Evolutionary conservation across 2,888 invertebrate genomes (phyloP).

Genomic region (Halictus quadricinctus): DNA sequence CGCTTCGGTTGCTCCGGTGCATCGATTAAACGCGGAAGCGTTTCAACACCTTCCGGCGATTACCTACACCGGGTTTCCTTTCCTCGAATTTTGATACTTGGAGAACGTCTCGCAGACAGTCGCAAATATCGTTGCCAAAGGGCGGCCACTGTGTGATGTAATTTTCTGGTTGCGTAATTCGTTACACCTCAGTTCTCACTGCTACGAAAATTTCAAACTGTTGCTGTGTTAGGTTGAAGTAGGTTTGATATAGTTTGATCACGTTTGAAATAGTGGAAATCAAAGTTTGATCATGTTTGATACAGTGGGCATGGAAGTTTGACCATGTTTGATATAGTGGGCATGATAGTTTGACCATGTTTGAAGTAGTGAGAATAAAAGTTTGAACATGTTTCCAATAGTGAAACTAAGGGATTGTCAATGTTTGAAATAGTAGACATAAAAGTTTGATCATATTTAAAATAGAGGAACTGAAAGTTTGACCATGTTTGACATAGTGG

Average conservation of each 20-base stretch:
- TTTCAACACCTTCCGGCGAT: background rate
- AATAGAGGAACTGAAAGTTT: background rate
- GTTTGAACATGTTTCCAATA: background rate
- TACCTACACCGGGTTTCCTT: background rate
- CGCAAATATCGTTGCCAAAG: background rate
- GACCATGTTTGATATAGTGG: no score
- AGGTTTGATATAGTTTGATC: background rate
- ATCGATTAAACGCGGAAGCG: slow-evolving; percentile 14
- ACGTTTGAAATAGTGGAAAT: background rate
- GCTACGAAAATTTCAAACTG: background rate
- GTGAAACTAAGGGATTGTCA: background rate
- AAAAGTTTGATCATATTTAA: background rate
- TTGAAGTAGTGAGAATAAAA: background rate
- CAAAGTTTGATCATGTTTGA: background rate
- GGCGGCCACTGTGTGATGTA: background rate
- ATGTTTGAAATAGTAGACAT: background rate
- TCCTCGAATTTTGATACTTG: background rate
- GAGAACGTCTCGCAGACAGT: background rate
- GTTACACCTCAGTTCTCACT: background rate
- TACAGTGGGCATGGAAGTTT: no score
- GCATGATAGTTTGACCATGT: no score
- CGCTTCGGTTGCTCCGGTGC: slow-evolving; percentile 3
- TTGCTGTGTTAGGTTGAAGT: background rate
- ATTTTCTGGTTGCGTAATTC: background rate
- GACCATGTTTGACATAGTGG: background rate